These are phyloP conservation scores for Aptenodytes forsteri DNA, from an alignment of 2,113 vertebrate genomes.

Conservation along the genomic window DNA sequence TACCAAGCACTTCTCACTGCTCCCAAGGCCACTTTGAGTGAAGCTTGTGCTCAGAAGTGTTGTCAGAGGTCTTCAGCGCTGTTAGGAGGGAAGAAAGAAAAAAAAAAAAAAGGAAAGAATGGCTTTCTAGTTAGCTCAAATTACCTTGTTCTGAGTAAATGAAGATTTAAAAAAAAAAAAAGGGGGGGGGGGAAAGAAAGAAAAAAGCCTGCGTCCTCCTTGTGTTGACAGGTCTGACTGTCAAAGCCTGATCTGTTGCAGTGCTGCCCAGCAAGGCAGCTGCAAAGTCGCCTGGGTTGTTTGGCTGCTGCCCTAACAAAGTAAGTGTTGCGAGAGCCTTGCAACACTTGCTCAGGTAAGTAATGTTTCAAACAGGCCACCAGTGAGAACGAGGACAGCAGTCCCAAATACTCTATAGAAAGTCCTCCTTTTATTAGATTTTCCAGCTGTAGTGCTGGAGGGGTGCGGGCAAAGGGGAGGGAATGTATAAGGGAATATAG, in stretches of 20 bases:
- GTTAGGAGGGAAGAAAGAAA: background rate
- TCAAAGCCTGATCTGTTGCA: background rate
- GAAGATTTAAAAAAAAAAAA: background rate
- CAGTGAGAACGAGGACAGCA: background rate
- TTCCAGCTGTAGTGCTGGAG: background rate
- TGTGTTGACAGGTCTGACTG: background rate
- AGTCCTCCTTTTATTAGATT: background rate
- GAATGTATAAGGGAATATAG: background rate
- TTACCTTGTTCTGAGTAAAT: constrained; percentile 50
- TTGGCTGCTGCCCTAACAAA: background rate
- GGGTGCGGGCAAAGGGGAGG: background rate
- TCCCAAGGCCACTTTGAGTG: background rate
- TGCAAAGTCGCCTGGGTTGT: background rate
- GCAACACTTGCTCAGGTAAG: background rate
- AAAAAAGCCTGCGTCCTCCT: background rate
- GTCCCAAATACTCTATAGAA: background rate
- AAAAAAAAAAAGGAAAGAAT: background rate
- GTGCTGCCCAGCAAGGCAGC: background rate
- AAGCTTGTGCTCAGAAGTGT: background rate
- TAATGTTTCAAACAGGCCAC: background rate
- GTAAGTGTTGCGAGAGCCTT: background rate
- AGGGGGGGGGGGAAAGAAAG: background rate
- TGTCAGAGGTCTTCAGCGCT: constrained; percentile 12
- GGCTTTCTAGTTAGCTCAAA: constrained; percentile 39
- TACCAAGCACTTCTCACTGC: background rate